These are phyloP conservation scores for Gouania willdenowi DNA, from an alignment of 2,797 vertebrate genomes.

Conservation along the genomic window DNA sequence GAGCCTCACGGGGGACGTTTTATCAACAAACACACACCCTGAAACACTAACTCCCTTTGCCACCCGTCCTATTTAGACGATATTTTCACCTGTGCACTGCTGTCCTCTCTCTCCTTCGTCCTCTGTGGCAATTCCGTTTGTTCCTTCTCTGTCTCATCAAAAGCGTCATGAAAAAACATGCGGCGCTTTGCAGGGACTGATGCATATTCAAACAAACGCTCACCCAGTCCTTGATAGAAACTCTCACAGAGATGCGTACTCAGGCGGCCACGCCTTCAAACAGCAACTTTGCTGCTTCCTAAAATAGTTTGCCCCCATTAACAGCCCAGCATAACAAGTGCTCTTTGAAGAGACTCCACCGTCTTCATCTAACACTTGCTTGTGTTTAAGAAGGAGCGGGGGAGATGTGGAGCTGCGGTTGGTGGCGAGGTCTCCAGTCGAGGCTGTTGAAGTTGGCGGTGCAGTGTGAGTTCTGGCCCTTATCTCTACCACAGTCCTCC, in stretches of 20 bases:
- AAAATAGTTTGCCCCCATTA: conserved; percentile 71
- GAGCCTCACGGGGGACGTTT: not conserved
- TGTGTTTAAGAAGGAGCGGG: conserved; percentile 20
- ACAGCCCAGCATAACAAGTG: conserved; percentile 63
- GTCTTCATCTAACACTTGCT: conserved; percentile 49
- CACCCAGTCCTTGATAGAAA: conserved; percentile 38
- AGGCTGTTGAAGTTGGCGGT: conserved; percentile 29
- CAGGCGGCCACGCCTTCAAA: conserved; percentile 34
- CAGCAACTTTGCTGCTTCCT: conserved; percentile 48
- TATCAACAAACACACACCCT: conserved; percentile 41
- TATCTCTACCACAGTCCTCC: conserved; percentile 49
- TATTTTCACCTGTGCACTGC: conserved; percentile 3
- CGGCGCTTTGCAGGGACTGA: conserved; percentile 52
- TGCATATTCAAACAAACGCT: conserved; percentile 53
- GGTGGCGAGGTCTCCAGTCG: conserved; percentile 7
- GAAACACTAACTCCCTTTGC: conserved; percentile 17
- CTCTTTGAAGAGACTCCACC: conserved; percentile 59
- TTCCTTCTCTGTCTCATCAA: conserved; percentile 50
- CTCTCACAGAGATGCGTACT: not conserved
- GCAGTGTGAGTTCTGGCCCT: conserved; percentile 50
- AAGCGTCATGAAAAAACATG: conserved; percentile 20
- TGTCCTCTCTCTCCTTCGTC: conserved; percentile 29
- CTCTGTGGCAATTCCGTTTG: conserved; percentile 39
- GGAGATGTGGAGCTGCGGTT: not conserved
- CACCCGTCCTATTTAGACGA: conserved; percentile 6